Percentiles rank a stretch among this genome's conserved stretches.
Conservation (phyloP, 2,113 vertebrate genomes). For the Clarias batrachus region DNA sequence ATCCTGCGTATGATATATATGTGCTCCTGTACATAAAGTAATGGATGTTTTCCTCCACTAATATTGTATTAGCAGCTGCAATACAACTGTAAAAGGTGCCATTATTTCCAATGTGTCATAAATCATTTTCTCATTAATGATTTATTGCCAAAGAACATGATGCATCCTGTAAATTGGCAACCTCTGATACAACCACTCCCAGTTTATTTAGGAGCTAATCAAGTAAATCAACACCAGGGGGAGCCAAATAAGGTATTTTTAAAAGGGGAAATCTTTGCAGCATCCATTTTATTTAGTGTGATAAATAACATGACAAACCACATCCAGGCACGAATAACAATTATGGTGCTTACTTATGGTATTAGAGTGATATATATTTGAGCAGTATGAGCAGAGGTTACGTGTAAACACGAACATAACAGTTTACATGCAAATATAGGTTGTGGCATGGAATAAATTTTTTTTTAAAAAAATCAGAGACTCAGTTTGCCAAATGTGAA, state of each 20-base stretch:
- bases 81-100: conserved; percentile 58
- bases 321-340: conserved; percentile 5
- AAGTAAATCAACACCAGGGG: conserved; percentile 48
- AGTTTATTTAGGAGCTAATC: not conserved
- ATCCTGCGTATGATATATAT: conserved; percentile 51
- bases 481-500: conserved; percentile 9
- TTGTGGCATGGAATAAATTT: conserved; percentile 1
- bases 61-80: conserved; percentile 56
- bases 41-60: conserved; percentile 53
- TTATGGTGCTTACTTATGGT: not conserved
- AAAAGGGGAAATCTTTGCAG: not conserved
- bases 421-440: not conserved
- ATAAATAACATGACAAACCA: conserved; percentile 23
- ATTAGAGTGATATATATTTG: conserved; percentile 14
- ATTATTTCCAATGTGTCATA: conserved; percentile 53
- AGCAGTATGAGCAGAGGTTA: not conserved
- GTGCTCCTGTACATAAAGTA: conserved; percentile 41
- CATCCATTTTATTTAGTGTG: conserved; percentile 23
- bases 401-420: not conserved
- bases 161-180: conserved; percentile 34
- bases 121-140: conserved; percentile 52
- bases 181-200: conserved; percentile 36
- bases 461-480: not conserved
- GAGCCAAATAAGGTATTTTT: conserved; percentile 41
- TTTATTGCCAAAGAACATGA: conserved; percentile 46